A percentile compares a stretch with the other conserved stretches of the same genome.
These are phyloP conservation scores for Amphimallon solstitiale DNA, from an alignment of 2,888 invertebrate species.

Conservation along the genomic window DNA sequence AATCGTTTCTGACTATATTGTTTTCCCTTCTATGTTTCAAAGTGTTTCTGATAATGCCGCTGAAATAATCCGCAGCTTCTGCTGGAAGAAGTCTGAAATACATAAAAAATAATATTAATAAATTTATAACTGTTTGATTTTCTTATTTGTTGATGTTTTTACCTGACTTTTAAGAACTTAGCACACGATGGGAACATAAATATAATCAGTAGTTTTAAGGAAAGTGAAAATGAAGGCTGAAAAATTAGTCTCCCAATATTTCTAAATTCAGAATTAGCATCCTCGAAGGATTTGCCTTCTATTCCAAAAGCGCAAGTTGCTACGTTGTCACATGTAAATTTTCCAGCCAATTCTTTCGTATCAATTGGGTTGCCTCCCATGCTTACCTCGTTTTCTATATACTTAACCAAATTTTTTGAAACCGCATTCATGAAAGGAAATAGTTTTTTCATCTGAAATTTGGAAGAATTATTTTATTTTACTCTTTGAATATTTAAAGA, in stretches of 20 bases:
- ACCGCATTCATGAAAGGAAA: slow-evolving; percentile 64
- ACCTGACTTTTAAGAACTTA: slow-evolving; percentile 44
- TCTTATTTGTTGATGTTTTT: slow-evolving; percentile 21
- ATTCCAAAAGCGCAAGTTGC: slow-evolving; percentile 63
- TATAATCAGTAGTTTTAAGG: slow-evolving; percentile 46
- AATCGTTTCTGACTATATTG: slow-evolving; percentile 59
- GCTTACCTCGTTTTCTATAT: slow-evolving; percentile 52
- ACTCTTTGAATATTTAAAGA: too few species aligned
- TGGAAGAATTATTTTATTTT: background rate
- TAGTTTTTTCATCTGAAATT: slow-evolving; percentile 61
- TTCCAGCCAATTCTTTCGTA: slow-evolving; percentile 59
- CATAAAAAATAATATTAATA: too few species aligned
- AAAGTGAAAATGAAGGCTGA: slow-evolving; percentile 46
- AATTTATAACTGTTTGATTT: too few species aligned
- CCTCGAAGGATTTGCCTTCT: slow-evolving; percentile 58
- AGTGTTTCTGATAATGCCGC: slow-evolving; percentile 53
- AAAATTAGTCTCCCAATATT: slow-evolving; percentile 54
- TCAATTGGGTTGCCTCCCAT: slow-evolving; percentile 57
- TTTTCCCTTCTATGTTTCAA: slow-evolving; percentile 58
- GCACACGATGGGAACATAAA: slow-evolving; percentile 52
- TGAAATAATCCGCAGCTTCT: slow-evolving; percentile 55
- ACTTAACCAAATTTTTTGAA: slow-evolving; percentile 59
- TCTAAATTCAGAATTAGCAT: slow-evolving; percentile 50
- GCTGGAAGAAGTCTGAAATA: slow-evolving; percentile 44
- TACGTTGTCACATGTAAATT: slow-evolving; percentile 62